Evolutionary conservation across 2,797 vertebrate species (phyloP).

Genomic region (Myotis vivesi): DNA sequence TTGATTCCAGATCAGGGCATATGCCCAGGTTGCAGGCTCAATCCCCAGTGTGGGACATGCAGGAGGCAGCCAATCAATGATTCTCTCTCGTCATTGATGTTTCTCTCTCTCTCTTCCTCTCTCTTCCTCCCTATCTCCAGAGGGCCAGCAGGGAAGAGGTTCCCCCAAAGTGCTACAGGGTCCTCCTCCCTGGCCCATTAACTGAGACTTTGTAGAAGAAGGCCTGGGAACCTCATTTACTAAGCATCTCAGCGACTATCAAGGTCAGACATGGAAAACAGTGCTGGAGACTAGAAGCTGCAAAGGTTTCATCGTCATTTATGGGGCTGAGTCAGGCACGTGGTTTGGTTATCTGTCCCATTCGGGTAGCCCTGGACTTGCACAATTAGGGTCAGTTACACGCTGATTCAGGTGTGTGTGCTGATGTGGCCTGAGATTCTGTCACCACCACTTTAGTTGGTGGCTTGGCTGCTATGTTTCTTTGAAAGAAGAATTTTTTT

Average conservation of each 20-base stretch:
- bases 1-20: no score
- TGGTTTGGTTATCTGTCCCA: not conserved
- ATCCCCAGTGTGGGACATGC: no score
- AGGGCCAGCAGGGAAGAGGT: no score
- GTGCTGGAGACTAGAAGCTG: not conserved
- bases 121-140: no score
- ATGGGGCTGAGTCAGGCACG: not conserved
- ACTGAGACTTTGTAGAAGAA: not conserved
- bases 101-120: no score
- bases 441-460: not conserved
- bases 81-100: no score
- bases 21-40: no score
- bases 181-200: not conserved
- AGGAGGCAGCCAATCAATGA: no score
- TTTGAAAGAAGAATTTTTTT: constrained; percentile 27
- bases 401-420: not conserved
- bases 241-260: not conserved
- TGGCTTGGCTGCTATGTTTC: not conserved
- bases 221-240: not conserved
- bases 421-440: not conserved
- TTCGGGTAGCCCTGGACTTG: not conserved
- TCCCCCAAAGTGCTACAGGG: not conserved
- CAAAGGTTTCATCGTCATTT: not conserved
- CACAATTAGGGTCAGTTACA: not conserved
- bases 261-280: not conserved